A percentile compares a stretch with the other conserved stretches of the same genome.
Conservation (phyloP, 2,888 invertebrate species). For the Oxycera nigricornis region DNA sequence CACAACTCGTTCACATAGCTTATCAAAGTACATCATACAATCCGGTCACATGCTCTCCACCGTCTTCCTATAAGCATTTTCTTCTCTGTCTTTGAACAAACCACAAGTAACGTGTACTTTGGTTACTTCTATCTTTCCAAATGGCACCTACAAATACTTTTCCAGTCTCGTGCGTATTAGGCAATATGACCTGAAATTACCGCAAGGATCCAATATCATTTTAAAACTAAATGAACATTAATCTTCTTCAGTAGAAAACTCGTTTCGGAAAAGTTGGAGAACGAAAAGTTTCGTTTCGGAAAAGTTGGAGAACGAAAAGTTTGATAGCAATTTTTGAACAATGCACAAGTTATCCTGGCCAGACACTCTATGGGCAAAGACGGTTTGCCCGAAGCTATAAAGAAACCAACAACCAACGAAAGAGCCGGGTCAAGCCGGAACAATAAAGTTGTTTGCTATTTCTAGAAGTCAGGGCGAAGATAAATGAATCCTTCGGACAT, state of each 20-base stretch:
- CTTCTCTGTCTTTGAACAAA: neutral
- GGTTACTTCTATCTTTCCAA: neutral
- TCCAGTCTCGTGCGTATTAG: neutral
- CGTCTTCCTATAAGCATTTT: neutral
- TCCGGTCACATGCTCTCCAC: neutral
- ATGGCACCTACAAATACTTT: neutral
- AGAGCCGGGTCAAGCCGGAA: conserved; percentile 10
- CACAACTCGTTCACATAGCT: neutral
- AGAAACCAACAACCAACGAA: neutral
- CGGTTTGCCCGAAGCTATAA: neutral
- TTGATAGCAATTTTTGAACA: conserved; percentile 14
- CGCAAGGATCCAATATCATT: conserved; percentile 14
- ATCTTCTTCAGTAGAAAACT: conserved; percentile 19
- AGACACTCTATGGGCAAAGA: neutral
- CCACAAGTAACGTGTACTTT: neutral
- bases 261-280: neutral
- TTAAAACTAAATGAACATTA: conserved; percentile 7
- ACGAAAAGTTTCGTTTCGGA: neutral
- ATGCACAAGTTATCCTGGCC: neutral
- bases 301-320: neutral
- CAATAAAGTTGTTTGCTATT: conserved; percentile 20
- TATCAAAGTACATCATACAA: neutral
- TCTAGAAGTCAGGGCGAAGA: neutral
- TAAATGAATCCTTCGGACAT: conserved; percentile 27
- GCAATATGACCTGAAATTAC: conserved; percentile 26